A percentile compares a stretch with the other conserved stretches of the same genome.
phyloP scores from a whole-genome alignment of 2,797 vertebrate genomes.

The Scolopax rusticola region DNA sequence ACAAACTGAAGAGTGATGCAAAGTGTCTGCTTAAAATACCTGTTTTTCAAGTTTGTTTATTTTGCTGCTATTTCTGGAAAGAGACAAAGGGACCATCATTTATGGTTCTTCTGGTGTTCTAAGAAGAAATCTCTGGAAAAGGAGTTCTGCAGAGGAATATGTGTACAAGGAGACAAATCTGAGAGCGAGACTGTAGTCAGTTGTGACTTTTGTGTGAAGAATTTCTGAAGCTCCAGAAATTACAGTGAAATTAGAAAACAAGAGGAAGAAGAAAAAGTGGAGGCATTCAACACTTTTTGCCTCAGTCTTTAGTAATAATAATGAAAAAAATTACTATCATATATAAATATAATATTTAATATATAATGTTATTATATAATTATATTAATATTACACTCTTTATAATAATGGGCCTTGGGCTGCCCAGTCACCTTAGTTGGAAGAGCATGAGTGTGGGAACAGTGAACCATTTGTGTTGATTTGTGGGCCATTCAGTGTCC shows the following conservation, averaged over 20 bases:
- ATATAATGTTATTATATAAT: no score
- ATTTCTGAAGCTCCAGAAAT: background rate
- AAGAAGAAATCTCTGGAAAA: background rate
- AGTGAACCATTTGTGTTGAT: background rate
- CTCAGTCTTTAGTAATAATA: background rate
- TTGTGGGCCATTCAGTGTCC: background rate
- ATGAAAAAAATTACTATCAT: no score
- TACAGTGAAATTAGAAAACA: background rate
- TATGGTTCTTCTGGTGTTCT: background rate
- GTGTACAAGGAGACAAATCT: background rate
- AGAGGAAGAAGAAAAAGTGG: background rate
- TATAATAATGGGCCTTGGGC: background rate
- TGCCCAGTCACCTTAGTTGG: fast-evolving
- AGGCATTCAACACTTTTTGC: background rate
- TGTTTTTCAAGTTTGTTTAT: background rate
- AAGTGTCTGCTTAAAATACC: background rate
- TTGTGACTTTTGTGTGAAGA: background rate
- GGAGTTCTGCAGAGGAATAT: background rate
- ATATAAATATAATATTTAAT: no score
- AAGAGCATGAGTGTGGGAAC: background rate
- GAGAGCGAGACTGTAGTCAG: background rate
- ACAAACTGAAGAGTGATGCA: background rate
- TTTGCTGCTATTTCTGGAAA: background rate
- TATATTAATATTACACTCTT: no score
- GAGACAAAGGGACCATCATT: background rate